Evolutionary conservation across 37 sponge, comb jelly and placozoan genomes (phyloP).

Genomic region (Diacarnus erythraeanus): DNA sequence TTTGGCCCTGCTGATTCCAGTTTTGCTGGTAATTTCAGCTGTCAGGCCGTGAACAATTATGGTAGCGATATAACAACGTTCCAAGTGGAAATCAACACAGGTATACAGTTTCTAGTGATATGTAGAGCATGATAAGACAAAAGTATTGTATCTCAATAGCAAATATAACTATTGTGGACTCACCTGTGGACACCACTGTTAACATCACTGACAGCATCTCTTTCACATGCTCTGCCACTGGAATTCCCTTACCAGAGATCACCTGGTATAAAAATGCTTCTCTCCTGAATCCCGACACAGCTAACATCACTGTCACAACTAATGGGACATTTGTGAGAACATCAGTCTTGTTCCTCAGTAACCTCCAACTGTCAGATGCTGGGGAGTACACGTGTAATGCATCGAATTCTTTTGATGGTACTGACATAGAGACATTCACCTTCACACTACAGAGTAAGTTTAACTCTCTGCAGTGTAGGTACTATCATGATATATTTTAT

Average conservation of each 20-base stretch:
- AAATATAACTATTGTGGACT: not conserved
- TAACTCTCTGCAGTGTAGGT: no score
- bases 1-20: not conserved
- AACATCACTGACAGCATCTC: not conserved
- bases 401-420: not conserved
- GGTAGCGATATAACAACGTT: not conserved
- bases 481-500: no score
- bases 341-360: not conserved
- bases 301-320: not conserved
- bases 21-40: conserved; percentile 1
- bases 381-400: conserved; percentile 27
- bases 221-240: conserved; percentile 39
- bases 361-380: conserved; percentile 8
- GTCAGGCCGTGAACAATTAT: not conserved
- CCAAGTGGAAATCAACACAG: not conserved
- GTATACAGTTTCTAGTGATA: not conserved
- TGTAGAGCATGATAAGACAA: no score
- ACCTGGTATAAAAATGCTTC: conserved; percentile 17
- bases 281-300: not conserved
- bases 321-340: not conserved
- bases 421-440: not conserved
- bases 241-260: conserved; percentile 22
- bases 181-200: not conserved
- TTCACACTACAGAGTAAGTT: not conserved
- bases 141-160: no score